These are phyloP conservation scores for Pseudoips prasinana DNA, from an alignment of 2,888 invertebrate genomes.

Conservation along the genomic window DNA sequence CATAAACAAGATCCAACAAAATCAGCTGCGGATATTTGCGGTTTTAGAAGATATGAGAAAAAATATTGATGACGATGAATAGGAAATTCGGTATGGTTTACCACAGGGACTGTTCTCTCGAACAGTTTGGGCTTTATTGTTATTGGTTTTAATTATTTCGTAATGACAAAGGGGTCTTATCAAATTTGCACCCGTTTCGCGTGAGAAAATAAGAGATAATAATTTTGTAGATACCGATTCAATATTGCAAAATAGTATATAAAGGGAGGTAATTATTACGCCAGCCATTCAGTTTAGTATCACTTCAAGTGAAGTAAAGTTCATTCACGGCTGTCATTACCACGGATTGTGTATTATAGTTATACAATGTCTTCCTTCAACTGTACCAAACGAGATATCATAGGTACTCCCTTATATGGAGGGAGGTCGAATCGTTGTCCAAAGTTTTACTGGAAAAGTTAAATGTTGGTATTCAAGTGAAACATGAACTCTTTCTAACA, in stretches of 20 bases:
- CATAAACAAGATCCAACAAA: neutral
- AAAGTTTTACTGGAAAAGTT: slow-evolving; percentile 1
- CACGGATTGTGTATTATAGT: neutral
- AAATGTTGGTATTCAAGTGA: slow-evolving; percentile 7
- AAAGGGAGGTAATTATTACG: slow-evolving; percentile 5
- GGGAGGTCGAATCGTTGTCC: slow-evolving; percentile 1
- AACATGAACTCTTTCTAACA: slow-evolving; percentile 28
- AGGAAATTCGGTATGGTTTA: neutral
- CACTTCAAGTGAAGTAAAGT: slow-evolving; percentile 5
- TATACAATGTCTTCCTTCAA: slow-evolving; percentile 3
- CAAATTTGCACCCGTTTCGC: slow-evolving; percentile 7
- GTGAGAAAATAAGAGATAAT: slow-evolving; percentile 10
- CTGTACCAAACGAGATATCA: slow-evolving; percentile 5
- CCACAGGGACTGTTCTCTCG: neutral
- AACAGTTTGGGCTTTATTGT: neutral
- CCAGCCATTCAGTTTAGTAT: slow-evolving; percentile 6
- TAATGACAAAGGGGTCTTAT: slow-evolving; percentile 4
- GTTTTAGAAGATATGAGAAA: neutral
- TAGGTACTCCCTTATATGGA: slow-evolving; percentile 5
- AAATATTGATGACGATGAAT: neutral
- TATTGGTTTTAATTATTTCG: slow-evolving; percentile 3
- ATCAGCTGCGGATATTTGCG: neutral
- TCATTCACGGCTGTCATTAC: slow-evolving; percentile 1
- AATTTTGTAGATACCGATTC: slow-evolving; percentile 1
- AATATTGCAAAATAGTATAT: slow-evolving; percentile 1